Evolutionary conservation across 2,888 invertebrate genomes (phyloP).

Genomic region (Abrostola tripartita): DNA sequence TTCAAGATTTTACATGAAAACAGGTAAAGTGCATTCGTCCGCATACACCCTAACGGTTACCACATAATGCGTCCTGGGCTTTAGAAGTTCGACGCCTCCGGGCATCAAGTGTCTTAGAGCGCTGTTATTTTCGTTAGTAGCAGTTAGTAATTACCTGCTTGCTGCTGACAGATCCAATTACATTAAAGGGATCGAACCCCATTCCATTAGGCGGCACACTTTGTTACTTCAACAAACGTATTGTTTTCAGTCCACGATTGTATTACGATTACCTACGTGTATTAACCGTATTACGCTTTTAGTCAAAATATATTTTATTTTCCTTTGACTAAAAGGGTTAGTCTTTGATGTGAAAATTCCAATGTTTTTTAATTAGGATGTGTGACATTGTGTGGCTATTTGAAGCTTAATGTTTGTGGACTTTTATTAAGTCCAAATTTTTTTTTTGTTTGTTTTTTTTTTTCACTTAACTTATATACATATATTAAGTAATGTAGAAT

Average conservation of each 20-base stretch:
- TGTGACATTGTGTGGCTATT: too few relatives aligned
- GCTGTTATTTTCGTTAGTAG: conserved; percentile 80
- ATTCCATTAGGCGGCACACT: conserved; percentile 74
- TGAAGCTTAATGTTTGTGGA: too few relatives aligned
- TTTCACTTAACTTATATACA: too few relatives aligned
- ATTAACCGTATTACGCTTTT: conserved; percentile 42
- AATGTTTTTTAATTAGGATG: conserved; percentile 3
- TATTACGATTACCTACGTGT: conserved; percentile 56
- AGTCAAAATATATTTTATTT: conserved; percentile 30
- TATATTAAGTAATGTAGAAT: too few relatives aligned
- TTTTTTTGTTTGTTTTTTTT: too few relatives aligned
- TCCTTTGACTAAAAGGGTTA: conserved; percentile 21
- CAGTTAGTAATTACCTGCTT: conserved; percentile 82
- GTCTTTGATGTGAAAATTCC: conserved; percentile 26
- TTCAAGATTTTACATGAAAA: conserved; percentile 14
- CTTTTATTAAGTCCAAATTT: too few relatives aligned
- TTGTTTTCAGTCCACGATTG: conserved; percentile 67
- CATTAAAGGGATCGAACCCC: conserved; percentile 78
- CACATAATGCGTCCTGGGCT: conserved; percentile 30
- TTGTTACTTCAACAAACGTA: conserved; percentile 68
- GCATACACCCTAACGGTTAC: conserved; percentile 1
- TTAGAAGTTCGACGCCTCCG: conserved; percentile 40
- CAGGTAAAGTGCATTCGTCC: conserved; percentile 15
- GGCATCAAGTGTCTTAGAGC: conserved; percentile 72
- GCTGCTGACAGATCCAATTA: conserved; percentile 86